A percentile compares a stretch with the other conserved stretches of the same genome.
Evolutionary conservation across 2,888 invertebrate genomes (phyloP).

Genomic region (Neuroscelio doddi): DNA sequence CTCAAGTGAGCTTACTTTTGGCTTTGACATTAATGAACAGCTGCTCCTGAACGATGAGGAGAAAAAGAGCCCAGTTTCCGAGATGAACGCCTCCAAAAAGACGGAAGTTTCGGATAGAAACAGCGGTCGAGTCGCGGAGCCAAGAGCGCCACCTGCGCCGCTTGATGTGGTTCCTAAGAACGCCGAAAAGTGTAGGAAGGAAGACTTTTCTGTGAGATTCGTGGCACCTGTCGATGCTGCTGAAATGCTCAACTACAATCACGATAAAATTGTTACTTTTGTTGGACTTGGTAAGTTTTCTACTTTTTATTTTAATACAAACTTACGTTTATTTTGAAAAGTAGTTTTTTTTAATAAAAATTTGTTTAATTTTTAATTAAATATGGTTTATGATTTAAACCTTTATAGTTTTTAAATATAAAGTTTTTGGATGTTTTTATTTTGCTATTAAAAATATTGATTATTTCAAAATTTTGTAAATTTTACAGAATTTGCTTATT

Average conservation of each 20-base stretch:
- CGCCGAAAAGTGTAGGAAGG: slow-evolving; percentile 67
- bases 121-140: not conserved
- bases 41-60: slow-evolving; percentile 74
- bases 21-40: slow-evolving; percentile 85
- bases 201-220: slow-evolving; percentile 72
- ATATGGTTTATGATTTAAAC: no score
- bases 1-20: slow-evolving; percentile 82
- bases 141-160: slow-evolving; percentile 43
- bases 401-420: no score
- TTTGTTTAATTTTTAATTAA: no score
- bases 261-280: slow-evolving; percentile 78
- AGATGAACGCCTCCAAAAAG: slow-evolving; percentile 43
- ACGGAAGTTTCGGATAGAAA: not conserved
- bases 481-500: no score
- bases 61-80: slow-evolving; percentile 33
- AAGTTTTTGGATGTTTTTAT: no score
- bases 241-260: slow-evolving; percentile 73
- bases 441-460: no score
- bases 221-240: slow-evolving; percentile 66
- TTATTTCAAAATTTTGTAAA: no score
- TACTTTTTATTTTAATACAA: no score
- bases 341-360: no score
- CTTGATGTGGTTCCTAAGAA: slow-evolving; percentile 46
- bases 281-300: slow-evolving; percentile 78
- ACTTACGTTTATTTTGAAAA: not conserved